Evolutionary conservation across 2,797 vertebrate genomes (phyloP).

Genomic region (Catostomus latipinnis): DNA sequence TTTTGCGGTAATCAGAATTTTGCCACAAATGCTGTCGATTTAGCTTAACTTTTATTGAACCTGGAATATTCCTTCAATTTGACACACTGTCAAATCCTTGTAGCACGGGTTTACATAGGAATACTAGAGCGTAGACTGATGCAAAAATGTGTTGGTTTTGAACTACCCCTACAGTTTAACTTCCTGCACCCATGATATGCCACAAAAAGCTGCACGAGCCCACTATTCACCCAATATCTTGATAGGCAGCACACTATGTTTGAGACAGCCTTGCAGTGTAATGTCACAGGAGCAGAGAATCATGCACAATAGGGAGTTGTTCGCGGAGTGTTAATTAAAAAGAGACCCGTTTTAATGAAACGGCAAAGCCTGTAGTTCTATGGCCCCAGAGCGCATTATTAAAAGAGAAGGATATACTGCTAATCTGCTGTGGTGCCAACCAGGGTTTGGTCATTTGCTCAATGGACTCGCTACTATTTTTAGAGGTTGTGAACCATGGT

Average conservation of each 20-base stretch:
- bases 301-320: constrained; percentile 56
- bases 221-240: neutral
- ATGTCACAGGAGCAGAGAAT: constrained; percentile 41
- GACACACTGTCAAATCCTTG: too few species aligned
- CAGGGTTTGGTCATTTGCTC: constrained; percentile 59
- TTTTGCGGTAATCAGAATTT: too few species aligned
- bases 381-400: constrained; percentile 70
- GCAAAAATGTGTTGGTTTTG: too few species aligned
- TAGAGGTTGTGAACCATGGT: constrained; percentile 54
- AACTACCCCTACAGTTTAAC: too few species aligned
- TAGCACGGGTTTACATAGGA: too few species aligned
- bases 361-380: constrained; percentile 62
- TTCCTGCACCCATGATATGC: too few species aligned
- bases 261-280: constrained; percentile 29
- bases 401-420: constrained; percentile 67
- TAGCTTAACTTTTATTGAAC: too few species aligned
- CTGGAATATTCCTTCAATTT: too few species aligned
- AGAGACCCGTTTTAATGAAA: constrained; percentile 66
- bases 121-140: too few species aligned
- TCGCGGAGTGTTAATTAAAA: constrained; percentile 67
- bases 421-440: constrained; percentile 63
- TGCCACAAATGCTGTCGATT: too few species aligned
- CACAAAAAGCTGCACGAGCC: too few species aligned
- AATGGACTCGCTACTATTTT: constrained; percentile 59
- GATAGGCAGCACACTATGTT: neutral